These are phyloP conservation scores for Clanis bilineata DNA, from an alignment of 2,888 invertebrate genomes.

Conservation along the genomic window DNA sequence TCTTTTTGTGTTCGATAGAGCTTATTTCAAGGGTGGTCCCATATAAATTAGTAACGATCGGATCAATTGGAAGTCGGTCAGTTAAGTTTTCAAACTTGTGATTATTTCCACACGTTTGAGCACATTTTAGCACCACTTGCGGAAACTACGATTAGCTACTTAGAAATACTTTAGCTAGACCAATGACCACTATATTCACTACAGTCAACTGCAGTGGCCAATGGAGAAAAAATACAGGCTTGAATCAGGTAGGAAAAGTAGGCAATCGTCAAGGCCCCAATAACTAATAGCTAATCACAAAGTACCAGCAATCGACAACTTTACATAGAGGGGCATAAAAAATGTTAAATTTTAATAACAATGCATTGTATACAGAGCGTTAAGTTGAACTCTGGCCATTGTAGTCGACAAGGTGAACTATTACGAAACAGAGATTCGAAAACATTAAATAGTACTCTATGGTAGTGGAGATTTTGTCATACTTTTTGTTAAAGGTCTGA, in stretches of 20 bases:
- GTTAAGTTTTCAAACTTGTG: too few relatives aligned
- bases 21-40: too few relatives aligned
- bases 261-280: neutral
- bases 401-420: slow-evolving; percentile 58
- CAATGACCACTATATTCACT: too few relatives aligned
- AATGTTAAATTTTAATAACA: slow-evolving; percentile 42
- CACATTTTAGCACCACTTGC: too few relatives aligned
- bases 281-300: slow-evolving; percentile 17
- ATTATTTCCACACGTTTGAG: too few relatives aligned
- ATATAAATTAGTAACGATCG: too few relatives aligned
- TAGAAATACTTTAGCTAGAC: too few relatives aligned
- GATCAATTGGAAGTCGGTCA: too few relatives aligned
- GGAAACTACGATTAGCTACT: too few relatives aligned
- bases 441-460: slow-evolving; percentile 22
- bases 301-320: slow-evolving; percentile 26
- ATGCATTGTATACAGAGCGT: slow-evolving; percentile 50
- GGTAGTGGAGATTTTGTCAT: slow-evolving; percentile 49
- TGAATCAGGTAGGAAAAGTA: neutral
- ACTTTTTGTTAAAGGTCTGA: slow-evolving; percentile 49
- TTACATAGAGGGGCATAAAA: slow-evolving; percentile 41
- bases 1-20: too few relatives aligned
- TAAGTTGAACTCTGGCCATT: slow-evolving; percentile 47
- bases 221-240: too few relatives aligned
- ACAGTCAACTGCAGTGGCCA: too few relatives aligned
- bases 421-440: slow-evolving; percentile 47